These are phyloP conservation scores for Tragelaphus scriptus DNA, from an alignment of 2,113 vertebrate genomes.

Conservation along the genomic window DNA sequence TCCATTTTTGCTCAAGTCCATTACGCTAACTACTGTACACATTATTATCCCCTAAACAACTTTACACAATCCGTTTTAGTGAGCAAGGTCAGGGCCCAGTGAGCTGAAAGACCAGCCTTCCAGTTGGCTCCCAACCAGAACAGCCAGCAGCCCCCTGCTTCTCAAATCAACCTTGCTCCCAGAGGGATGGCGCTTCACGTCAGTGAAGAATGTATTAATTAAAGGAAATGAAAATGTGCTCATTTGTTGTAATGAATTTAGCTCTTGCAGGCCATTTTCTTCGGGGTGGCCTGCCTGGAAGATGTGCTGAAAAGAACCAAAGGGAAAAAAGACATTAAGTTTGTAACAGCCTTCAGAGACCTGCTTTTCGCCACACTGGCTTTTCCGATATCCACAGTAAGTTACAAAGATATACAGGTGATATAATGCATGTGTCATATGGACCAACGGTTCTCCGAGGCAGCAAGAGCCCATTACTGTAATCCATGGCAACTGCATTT, in stretches of 20 bases:
- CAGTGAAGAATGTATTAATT: constrained; percentile 74
- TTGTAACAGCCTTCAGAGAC: constrained; percentile 78
- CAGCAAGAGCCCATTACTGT: background rate
- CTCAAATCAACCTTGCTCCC: constrained; percentile 23
- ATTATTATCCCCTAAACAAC: constrained; percentile 61
- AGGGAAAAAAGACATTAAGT: constrained; percentile 73
- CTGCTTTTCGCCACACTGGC: constrained; percentile 81
- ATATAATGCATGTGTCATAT: too few species aligned
- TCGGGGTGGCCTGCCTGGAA: constrained; percentile 79
- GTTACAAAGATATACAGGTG: constrained; percentile 53
- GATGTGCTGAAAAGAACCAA: constrained; percentile 78
- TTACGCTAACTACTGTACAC: constrained; percentile 69
- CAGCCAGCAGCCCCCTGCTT: constrained; percentile 48
- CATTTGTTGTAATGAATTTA: constrained; percentile 82
- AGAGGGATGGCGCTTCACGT: constrained; percentile 63
- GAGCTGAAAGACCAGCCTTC: constrained; percentile 66
- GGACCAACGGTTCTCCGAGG: background rate
- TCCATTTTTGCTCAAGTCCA: constrained; percentile 63
- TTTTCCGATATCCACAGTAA: constrained; percentile 82
- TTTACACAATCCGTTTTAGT: constrained; percentile 71
- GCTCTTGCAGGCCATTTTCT: constrained; percentile 84
- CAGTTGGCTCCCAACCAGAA: constrained; percentile 10
- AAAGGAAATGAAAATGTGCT: constrained; percentile 78
- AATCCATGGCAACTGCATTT: background rate
- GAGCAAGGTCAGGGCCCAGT: constrained; percentile 67